Percentiles rank a stretch among this genome's conserved stretches.
Evolutionary conservation across 2,797 vertebrate species (phyloP).

Genomic region (Eleutherodactylus coqui): DNA sequence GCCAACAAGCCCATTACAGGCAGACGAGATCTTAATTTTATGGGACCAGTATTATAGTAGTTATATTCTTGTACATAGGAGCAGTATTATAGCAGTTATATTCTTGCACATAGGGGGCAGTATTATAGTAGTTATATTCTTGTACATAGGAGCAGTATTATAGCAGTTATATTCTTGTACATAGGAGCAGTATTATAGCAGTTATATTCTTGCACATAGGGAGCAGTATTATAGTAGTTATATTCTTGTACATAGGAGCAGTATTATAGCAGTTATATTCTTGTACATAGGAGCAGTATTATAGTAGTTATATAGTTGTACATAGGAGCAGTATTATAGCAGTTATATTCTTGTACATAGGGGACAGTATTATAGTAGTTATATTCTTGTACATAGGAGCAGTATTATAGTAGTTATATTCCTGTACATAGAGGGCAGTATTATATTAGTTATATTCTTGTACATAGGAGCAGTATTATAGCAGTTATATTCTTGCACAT

Average conservation of each 20-base stretch:
- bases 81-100: constrained; percentile 9
- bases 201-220: not conserved
- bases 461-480: not conserved
- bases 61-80: not conserved
- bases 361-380: constrained; percentile 11
- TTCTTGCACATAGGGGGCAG: not conserved
- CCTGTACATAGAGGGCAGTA: not conserved
- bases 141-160: not conserved
- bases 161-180: not conserved
- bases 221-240: constrained; percentile 4
- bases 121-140: constrained; percentile 5
- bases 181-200: not conserved
- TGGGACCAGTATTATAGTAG: not conserved
- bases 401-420: constrained; percentile 5
- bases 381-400: not conserved
- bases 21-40: not conserved
- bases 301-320: not conserved
- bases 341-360: constrained; percentile 11
- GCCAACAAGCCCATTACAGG: too few relatives aligned
- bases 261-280: not conserved
- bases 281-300: not conserved
- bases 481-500: not conserved
- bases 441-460: constrained; percentile 1
- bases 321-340: constrained; percentile 2
- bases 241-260: not conserved